These are phyloP conservation scores for Euwallacea similis DNA, from an alignment of 1,140 invertebrate species.

Conservation along the genomic window DNA sequence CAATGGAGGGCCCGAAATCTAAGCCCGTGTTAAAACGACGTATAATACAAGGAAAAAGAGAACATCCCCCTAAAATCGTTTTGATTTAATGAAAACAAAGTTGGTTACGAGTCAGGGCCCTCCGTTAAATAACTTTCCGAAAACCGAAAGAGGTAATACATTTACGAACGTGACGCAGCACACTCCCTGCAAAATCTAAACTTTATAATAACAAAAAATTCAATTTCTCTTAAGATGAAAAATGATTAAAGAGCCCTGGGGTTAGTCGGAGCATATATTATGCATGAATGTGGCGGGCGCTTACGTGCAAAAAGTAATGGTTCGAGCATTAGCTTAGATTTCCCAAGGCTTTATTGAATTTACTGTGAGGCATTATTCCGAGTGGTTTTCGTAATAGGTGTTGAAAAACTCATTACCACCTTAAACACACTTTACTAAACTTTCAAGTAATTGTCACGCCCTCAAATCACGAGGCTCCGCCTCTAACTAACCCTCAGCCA, in stretches of 20 bases:
- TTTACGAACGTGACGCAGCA: constrained; percentile 30
- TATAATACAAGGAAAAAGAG: background rate
- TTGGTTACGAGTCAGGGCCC: constrained; percentile 10
- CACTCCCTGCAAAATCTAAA: constrained; percentile 18
- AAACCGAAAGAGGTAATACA: constrained; percentile 21
- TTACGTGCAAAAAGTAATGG: constrained; percentile 23
- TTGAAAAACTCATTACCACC: too few species aligned
- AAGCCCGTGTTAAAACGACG: too few species aligned
- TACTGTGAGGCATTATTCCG: constrained; percentile 7
- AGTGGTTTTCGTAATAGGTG: background rate
- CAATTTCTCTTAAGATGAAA: constrained; percentile 30
- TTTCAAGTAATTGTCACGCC: too few species aligned
- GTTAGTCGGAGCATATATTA: constrained; percentile 28
- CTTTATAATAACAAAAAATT: constrained; percentile 31
- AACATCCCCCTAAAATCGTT: constrained; percentile 1
- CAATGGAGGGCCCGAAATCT: background rate
- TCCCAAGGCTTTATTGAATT: constrained; percentile 20
- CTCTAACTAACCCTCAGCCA: too few species aligned
- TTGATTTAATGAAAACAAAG: constrained; percentile 15
- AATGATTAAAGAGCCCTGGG: constrained; percentile 31
- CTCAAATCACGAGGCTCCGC: too few species aligned
- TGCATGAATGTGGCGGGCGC: constrained; percentile 25
- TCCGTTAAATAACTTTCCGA: constrained; percentile 20
- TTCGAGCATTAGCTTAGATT: constrained; percentile 22
- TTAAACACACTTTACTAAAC: too few species aligned